Evolutionary conservation across 2,888 invertebrate species (phyloP).

Genomic region (Morpho helenor): DNA sequence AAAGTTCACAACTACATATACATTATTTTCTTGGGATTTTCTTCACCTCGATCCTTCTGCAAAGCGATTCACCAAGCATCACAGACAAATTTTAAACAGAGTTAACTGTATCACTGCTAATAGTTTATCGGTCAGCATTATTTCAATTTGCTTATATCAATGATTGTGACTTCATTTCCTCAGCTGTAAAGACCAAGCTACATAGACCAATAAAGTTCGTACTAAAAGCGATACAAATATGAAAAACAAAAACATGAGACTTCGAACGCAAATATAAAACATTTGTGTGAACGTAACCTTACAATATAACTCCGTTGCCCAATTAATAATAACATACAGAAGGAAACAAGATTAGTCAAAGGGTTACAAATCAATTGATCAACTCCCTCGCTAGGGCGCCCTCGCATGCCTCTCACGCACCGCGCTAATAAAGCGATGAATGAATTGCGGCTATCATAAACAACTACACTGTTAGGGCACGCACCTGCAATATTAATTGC

Average conservation of each 20-base stretch:
- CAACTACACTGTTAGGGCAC: constrained; percentile 31
- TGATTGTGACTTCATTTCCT: too few species aligned
- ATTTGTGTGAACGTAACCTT: neutral
- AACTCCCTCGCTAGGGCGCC: constrained; percentile 19
- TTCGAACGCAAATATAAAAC: too few species aligned
- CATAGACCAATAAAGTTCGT: neutral
- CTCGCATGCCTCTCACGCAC: constrained; percentile 60
- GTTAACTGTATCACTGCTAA: too few species aligned
- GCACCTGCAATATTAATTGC: constrained; percentile 35
- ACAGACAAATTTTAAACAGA: too few species aligned
- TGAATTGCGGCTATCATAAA: constrained; percentile 52
- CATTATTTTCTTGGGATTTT: too few species aligned
- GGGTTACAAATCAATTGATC: constrained; percentile 27
- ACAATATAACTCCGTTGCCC: neutral
- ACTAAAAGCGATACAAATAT: neutral
- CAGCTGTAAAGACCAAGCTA: neutral
- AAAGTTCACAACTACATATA: too few species aligned
- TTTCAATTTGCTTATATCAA: too few species aligned
- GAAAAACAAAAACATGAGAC: neutral
- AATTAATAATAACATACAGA: neutral
- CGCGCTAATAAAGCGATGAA: constrained; percentile 66
- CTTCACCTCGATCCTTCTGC: too few species aligned
- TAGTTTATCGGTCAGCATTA: too few species aligned
- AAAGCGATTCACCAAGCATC: too few species aligned
- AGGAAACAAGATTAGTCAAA: constrained; percentile 16